These are phyloP conservation scores for Piscicola geometra DNA, from an alignment of 2,888 invertebrate genomes.

Conservation along the genomic window DNA sequence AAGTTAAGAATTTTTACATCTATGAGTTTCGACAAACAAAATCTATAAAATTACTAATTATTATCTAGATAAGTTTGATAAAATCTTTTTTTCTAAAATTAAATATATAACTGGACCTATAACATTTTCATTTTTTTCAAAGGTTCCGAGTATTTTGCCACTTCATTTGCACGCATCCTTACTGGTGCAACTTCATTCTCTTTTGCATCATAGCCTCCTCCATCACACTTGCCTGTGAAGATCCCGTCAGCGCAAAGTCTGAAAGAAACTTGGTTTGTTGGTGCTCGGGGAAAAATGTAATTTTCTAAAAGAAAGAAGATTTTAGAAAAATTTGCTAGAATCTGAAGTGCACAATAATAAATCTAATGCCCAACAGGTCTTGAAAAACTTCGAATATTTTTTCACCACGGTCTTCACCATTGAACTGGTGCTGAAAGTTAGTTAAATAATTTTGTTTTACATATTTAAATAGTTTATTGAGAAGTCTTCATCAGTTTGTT, in stretches of 20 bases:
- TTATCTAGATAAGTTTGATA: not conserved
- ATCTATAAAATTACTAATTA: not conserved
- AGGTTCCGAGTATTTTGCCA: slow-evolving; percentile 90
- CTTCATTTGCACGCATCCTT: slow-evolving; percentile 87
- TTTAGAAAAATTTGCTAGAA: not conserved
- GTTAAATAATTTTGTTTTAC: not conserved
- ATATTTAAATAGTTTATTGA: too few species aligned
- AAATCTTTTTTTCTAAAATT: not conserved
- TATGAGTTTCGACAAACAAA: not conserved
- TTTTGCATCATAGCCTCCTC: slow-evolving; percentile 97
- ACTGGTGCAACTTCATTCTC: slow-evolving; percentile 91
- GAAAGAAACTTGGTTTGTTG: slow-evolving; percentile 72
- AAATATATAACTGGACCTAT: not conserved
- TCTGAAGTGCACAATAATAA: not conserved
- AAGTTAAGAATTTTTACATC: not conserved
- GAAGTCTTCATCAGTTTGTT: too few species aligned
- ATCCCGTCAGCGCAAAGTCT: slow-evolving; percentile 77
- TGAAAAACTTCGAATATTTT: slow-evolving; percentile 93
- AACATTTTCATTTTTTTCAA: not conserved
- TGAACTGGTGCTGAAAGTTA: slow-evolving; percentile 84
- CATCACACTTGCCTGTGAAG: slow-evolving; percentile 95
- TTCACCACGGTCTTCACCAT: slow-evolving; percentile 97
- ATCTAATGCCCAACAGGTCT: slow-evolving; percentile 62
- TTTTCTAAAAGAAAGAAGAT: not conserved
- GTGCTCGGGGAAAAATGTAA: too few species aligned